These are phyloP conservation scores for Pleuronectes platessa DNA, from an alignment of 2,113 vertebrate species.

Conservation along the genomic window DNA sequence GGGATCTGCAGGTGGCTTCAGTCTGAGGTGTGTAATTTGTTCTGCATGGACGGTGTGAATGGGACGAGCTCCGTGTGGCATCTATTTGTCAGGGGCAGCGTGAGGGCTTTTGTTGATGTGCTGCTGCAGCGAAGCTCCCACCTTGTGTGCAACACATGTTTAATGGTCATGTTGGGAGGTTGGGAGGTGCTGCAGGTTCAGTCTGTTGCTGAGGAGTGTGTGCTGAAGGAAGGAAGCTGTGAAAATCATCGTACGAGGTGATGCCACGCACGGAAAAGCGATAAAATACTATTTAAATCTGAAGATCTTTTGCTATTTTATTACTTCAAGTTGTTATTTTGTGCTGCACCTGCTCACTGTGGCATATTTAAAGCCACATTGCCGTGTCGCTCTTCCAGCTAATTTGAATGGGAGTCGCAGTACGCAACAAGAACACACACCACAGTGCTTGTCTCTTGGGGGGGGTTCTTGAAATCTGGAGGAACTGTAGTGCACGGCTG, in stretches of 20 bases:
- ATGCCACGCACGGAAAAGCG: not conserved
- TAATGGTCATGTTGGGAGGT: not conserved
- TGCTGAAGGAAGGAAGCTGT: conserved; percentile 2
- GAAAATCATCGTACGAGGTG: not conserved
- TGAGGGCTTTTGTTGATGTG: not conserved
- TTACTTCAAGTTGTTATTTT: not conserved
- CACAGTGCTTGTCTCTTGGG: not conserved
- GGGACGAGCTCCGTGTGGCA: not conserved
- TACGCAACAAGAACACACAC: not conserved
- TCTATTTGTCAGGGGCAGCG: not conserved
- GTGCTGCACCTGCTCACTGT: not conserved
- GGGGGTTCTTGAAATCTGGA: not conserved
- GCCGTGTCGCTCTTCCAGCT: not conserved
- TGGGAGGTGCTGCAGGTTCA: conserved; percentile 27
- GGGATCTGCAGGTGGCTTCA: conserved; percentile 47
- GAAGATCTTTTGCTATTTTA: not conserved
- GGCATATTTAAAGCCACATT: not conserved
- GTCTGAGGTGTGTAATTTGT: not conserved
- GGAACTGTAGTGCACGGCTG: not conserved
- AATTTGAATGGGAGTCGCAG: not conserved
- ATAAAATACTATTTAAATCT: not conserved
- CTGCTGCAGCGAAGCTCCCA: not conserved
- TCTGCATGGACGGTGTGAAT: not conserved
- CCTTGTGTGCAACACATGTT: conserved; percentile 14
- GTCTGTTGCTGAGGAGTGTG: not conserved